A percentile compares a stretch with the other conserved stretches of the same genome.
phyloP scores from a whole-genome alignment of 2,797 vertebrate genomes.

The Chromis chromis region DNA sequence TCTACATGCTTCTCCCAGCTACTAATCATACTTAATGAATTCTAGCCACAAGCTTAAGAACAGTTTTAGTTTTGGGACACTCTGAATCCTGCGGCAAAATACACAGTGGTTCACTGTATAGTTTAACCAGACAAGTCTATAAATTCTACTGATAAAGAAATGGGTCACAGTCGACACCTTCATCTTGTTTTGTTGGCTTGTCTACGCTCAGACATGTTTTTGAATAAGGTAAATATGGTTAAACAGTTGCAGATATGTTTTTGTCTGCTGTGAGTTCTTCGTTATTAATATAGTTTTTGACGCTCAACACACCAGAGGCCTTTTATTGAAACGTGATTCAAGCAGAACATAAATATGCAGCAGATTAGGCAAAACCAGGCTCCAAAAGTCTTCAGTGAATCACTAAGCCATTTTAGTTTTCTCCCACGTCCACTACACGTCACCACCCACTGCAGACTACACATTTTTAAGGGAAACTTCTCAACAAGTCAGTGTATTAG shows the following conservation, averaged over 20 bases:
- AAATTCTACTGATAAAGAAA: conserved; percentile 7
- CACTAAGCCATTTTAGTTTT: conserved; percentile 30
- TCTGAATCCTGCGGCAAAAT: background rate
- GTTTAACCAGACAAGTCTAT: background rate
- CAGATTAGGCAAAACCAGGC: conserved; percentile 47
- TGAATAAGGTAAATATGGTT: background rate
- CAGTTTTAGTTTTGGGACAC: conserved; percentile 6
- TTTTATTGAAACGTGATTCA: conserved; percentile 14
- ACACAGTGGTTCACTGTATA: background rate
- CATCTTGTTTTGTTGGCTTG: too few relatives aligned
- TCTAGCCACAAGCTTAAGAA: background rate
- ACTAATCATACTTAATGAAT: background rate
- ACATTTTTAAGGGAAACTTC: conserved; percentile 23
- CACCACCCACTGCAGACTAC: conserved; percentile 38
- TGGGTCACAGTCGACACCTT: conserved; percentile 15
- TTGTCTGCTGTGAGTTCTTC: background rate
- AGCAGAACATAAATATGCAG: conserved; percentile 30
- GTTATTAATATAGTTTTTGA: too few relatives aligned
- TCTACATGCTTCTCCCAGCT: background rate
- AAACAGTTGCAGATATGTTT: too few relatives aligned
- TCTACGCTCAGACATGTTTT: background rate
- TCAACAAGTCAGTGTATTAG: conserved; percentile 6
- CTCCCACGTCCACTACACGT: conserved; percentile 17
- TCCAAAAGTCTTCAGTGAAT: conserved; percentile 24
- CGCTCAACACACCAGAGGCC: background rate